Conservation (phyloP, 2,888 invertebrate species). For the Euclidia mi region DNA sequence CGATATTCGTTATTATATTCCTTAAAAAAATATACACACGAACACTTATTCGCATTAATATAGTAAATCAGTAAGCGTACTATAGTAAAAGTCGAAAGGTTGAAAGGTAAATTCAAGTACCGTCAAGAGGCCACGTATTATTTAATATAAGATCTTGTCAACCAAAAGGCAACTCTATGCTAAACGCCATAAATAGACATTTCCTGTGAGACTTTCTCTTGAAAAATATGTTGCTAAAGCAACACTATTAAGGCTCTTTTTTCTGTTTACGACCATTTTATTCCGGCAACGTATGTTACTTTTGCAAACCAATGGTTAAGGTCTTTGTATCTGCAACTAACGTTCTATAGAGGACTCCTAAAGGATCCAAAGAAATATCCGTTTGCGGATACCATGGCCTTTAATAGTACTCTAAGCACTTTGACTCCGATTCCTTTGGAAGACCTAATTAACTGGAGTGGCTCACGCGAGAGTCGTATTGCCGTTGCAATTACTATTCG, state of each 20-base stretch:
- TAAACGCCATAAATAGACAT: not conserved
- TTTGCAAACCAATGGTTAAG: not conserved
- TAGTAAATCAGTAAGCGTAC: slow-evolving; percentile 26
- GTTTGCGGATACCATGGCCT: not conserved
- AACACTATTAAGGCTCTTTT: slow-evolving; percentile 33
- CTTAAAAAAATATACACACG: not conserved
- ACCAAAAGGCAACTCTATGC: slow-evolving; percentile 16
- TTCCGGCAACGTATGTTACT: slow-evolving; percentile 32
- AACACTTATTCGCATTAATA: slow-evolving; percentile 22
- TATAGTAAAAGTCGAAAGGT: slow-evolving; percentile 46
- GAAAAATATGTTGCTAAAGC: slow-evolving; percentile 40
- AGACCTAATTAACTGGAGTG: not conserved
- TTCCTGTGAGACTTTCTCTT: slow-evolving; percentile 16
- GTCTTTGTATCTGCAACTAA: too few species aligned
- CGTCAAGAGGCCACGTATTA: slow-evolving; percentile 37
- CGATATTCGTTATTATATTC: too few species aligned
- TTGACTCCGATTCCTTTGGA: not conserved
- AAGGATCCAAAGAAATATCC: not conserved
- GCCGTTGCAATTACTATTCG: too few species aligned
- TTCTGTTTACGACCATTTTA: slow-evolving; percentile 36
- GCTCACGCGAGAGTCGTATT: not conserved
- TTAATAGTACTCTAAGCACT: not conserved
- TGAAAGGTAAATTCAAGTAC: slow-evolving; percentile 20
- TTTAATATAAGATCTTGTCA: slow-evolving; percentile 27
- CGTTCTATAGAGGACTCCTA: not conserved